A percentile compares a stretch with the other conserved stretches of the same genome.
phyloP scores from a whole-genome alignment of 2,888 invertebrate species.

The Ctenicera cuprea region DNA sequence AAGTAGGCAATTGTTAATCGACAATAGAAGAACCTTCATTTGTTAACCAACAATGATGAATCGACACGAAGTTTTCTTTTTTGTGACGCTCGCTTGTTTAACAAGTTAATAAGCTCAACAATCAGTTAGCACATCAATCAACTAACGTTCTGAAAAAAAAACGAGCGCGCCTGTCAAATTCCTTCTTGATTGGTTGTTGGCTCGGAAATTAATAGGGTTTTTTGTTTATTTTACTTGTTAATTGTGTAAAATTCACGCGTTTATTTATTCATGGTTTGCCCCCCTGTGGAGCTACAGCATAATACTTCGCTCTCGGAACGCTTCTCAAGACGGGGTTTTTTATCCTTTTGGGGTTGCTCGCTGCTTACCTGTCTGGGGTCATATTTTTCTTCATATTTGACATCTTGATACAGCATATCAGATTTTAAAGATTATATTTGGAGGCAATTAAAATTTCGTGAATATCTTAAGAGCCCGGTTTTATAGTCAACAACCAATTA shows the following conservation, averaged over 20 bases:
- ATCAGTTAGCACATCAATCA: constrained; percentile 72
- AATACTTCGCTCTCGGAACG: constrained; percentile 70
- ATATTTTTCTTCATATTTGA: constrained; percentile 67
- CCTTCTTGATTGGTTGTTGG: constrained; percentile 71
- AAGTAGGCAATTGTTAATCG: constrained; percentile 69
- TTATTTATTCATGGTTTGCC: constrained; percentile 73
- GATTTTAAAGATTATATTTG: constrained; percentile 58
- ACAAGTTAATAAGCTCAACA: constrained; percentile 73
- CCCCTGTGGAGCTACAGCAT: constrained; percentile 69
- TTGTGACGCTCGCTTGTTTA: constrained; percentile 68
- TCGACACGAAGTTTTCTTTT: constrained; percentile 63
- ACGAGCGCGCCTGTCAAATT: constrained; percentile 67
- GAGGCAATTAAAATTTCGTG: constrained; percentile 57
- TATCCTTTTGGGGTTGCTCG: constrained; percentile 59
- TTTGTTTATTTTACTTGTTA: constrained; percentile 73
- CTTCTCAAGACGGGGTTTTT: constrained; percentile 63
- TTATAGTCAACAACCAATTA: constrained; percentile 41
- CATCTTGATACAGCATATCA: constrained; percentile 66
- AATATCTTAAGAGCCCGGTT: constrained; percentile 35
- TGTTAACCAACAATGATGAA: constrained; percentile 69
- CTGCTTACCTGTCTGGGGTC: constrained; percentile 57
- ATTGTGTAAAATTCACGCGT: constrained; percentile 74
- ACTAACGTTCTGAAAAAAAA: constrained; percentile 57
- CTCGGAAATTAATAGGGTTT: constrained; percentile 71
- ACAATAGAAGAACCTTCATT: constrained; percentile 68